Evolutionary conservation across 2,113 vertebrate species (phyloP).

Genomic region (Lophochroa leadbeateri): DNA sequence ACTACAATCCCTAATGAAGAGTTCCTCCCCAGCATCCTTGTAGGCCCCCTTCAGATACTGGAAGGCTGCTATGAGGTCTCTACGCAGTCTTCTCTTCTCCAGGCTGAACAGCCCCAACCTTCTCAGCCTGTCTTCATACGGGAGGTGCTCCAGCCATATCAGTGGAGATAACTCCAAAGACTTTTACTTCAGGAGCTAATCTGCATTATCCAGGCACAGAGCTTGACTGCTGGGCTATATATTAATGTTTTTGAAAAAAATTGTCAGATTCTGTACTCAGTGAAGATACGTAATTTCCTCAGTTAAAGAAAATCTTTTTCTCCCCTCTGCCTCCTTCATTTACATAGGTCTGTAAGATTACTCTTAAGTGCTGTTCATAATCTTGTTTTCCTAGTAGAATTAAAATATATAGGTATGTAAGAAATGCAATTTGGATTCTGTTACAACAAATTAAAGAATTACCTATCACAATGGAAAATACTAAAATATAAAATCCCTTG

Average conservation of each 20-base stretch:
- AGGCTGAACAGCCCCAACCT: not conserved
- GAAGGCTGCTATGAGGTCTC: no score
- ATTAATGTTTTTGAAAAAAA: not conserved
- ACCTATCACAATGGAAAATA: not conserved
- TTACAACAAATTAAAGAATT: not conserved
- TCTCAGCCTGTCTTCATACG: rapidly evolving
- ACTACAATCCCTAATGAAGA: not conserved
- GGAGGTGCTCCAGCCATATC: not conserved
- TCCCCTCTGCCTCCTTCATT: rapidly evolving
- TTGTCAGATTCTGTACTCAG: not conserved
- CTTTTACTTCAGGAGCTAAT: not conserved
- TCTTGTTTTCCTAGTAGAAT: not conserved
- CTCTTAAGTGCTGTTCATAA: not conserved
- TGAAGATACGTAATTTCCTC: not conserved
- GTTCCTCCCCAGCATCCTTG: no score
- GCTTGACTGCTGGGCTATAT: not conserved
- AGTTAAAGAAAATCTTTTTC: not conserved
- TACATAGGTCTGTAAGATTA: not conserved
- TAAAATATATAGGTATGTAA: not conserved
- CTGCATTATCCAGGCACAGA: not conserved
- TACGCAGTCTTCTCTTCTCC: no score
- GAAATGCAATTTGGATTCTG: not conserved
- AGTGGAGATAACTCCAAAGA: not conserved
- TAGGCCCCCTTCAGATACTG: no score
- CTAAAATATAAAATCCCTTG: not conserved